Base-by-base conservation (phyloP, 2,888 invertebrate genomes). In the Aricia artaxerxes region DNA sequence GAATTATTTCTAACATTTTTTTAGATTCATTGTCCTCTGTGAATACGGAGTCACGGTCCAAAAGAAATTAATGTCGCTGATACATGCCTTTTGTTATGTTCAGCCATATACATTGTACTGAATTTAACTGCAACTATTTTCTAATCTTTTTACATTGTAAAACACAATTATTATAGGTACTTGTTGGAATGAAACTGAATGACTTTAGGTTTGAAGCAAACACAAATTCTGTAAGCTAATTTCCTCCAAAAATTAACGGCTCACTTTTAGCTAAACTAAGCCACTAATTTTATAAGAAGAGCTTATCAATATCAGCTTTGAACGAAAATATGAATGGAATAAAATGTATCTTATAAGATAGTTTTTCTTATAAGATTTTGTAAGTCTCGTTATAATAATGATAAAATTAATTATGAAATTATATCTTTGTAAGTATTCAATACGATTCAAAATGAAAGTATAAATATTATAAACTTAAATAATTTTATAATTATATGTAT, bases 1-100 rank as follows among this genome's bases (percentile, higher is more conserved):
- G 92, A 93, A 93, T 93, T 90, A 93, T 93, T 91, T 91, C 92
- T 91, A 90, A 87, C 92, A 92, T 93, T 93, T 93, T 93, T 69
- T 93, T 91, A 93, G 90, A 90, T 87, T 91, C 89, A 94, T 94
- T 94, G 93, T 94, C 89, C 91, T 85, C 87, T 83, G 85, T 90
- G 89, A 91, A 91, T 88, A 89, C 89, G 86, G 86, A 91, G 93
- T 93, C 93, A 94, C 94, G 93, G 91, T 93, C 92, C 92, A 93
- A 91, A 91, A 94, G 93, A 88, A 93, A 91, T 92, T 92, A 93
- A 94, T 93, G 91, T 86, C 86, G 88, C 86, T 85, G 86, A 85
- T 88, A 87, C 85, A 85, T 86, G 86, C 85, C 87, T 85, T 87
- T 88, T 87, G 87, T 88, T 83, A 82, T 82, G 82, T 83, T 82